A percentile compares a stretch with the other conserved stretches of the same genome.
phyloP scores from a whole-genome alignment of 2,113 vertebrate species.

The Smithornis capensis region DNA sequence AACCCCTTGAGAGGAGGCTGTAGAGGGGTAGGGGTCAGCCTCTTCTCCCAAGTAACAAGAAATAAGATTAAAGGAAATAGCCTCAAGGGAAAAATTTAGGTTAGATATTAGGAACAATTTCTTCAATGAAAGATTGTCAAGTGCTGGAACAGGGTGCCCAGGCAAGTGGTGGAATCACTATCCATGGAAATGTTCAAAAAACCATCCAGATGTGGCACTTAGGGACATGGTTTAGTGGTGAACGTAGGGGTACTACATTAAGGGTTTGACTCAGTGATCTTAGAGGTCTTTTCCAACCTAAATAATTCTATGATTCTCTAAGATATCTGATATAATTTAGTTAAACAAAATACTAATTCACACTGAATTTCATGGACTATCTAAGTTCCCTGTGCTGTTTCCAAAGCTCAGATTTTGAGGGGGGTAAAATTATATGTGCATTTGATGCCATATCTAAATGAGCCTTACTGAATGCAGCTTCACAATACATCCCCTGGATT shows the following conservation, averaged over 20 bases:
- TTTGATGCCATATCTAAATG: not conserved
- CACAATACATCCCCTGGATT: not conserved
- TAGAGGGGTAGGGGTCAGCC: not conserved
- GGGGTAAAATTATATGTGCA: fast-evolving
- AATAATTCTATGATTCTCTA: not conserved
- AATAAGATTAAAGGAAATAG: not conserved
- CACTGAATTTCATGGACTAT: not conserved
- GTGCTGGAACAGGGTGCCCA: not conserved
- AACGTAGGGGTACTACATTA: not conserved
- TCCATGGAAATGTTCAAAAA: not conserved
- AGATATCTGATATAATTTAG: not conserved
- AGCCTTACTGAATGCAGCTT: not conserved
- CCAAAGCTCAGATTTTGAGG: not conserved
- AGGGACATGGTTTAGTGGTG: not conserved
- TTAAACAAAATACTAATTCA: not conserved
- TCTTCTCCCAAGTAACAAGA: not conserved
- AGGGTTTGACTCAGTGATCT: not conserved
- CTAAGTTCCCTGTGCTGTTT: fast-evolving
- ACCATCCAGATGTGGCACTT: not conserved
- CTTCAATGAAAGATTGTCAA: not conserved
- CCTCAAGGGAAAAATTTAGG: not conserved
- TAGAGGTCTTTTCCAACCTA: not conserved
- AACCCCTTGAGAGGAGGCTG: not conserved
- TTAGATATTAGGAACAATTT: not conserved
- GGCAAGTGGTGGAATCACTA: not conserved